Conservation (phyloP, 2,797 vertebrate genomes). For the Sebastes taczanowskii region DNA sequence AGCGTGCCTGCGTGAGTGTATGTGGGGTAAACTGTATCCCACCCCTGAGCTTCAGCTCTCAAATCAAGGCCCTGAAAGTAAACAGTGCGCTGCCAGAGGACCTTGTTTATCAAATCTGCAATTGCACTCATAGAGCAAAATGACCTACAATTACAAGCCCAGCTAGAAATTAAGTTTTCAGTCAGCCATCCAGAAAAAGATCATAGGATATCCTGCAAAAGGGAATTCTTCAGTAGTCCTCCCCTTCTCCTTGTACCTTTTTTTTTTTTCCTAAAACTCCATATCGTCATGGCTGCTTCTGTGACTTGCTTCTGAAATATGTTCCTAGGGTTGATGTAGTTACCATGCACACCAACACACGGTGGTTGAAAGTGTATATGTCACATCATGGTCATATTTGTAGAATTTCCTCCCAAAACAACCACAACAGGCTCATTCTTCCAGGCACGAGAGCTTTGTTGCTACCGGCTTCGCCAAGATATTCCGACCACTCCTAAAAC, state of each 20-base stretch:
- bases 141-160: constrained; percentile 93
- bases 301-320: constrained; percentile 16
- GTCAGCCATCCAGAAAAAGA: constrained; percentile 86
- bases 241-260: constrained; percentile 28
- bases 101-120: constrained; percentile 85
- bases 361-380: constrained; percentile 26
- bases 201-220: constrained; percentile 81
- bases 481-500: constrained; percentile 78
- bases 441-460: constrained; percentile 70
- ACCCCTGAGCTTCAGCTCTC: constrained; percentile 84
- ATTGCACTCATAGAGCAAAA: constrained; percentile 91
- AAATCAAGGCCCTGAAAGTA: constrained; percentile 91
- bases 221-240: constrained; percentile 60
- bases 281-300: constrained; percentile 1
- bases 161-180: constrained; percentile 91
- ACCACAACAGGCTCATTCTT: constrained; percentile 67
- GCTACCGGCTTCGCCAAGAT: constrained; percentile 69
- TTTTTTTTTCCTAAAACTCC: constrained; percentile 20
- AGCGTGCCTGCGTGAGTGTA: constrained; percentile 48
- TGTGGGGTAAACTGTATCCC: constrained; percentile 75
- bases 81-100: constrained; percentile 84
- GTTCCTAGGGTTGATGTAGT: constrained; percentile 3
- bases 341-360: constrained; percentile 23
- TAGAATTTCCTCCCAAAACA: constrained; percentile 62
- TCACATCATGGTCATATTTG: constrained; percentile 55